Base-by-base conservation (phyloP, 2,888 invertebrate genomes). In the Chymomyza procnemis region DNA sequence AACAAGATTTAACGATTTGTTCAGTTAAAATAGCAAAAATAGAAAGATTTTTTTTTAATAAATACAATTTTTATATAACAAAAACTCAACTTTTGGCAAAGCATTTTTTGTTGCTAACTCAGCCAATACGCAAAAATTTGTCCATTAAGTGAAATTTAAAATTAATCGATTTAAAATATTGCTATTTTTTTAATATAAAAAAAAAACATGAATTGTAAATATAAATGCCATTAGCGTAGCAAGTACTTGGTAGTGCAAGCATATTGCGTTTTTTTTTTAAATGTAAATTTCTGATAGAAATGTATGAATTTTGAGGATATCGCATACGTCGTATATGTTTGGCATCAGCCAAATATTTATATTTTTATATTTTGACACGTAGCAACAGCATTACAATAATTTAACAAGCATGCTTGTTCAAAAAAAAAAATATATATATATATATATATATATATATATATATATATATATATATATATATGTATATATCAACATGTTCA, bases 361-460 rank as follows among this genome's bases (percentile, higher is more conserved):
- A 79, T 78, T 73, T 82, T 79, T 71, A 84, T 79, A 76, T 72
- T 79, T 84, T 84, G 79, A 81, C 84, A 84, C 81, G 78, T 78
- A 67, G 70, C 21, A 72, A 72, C 54, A 70, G 68, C 70, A 77
- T 71, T 75, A 68, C 63, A 78, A 73, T 77, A 71, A 73, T 73
- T 69, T 73, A 75, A 66, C 67, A 69, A 41, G 19, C 19, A 57
- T 55, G 41, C 52, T n/a, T n/a, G n/a, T n/a, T n/a, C n/a, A n/a
- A n/a, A n/a, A n/a, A n/a, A n/a, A n/a, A n/a, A n/a, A n/a, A 65
- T 65, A 69, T 58, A 68, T 58, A 21, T 59, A 14, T 30, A 56
- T 48, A 61, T 50, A 16, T 46, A 12, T 14, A 21, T 26, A 16
- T 60, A 8, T 46, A 14, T 14, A 30, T 50, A 65, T 18, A 61